Conservation (phyloP, 1,140 invertebrate genomes). For the Pararge aegeria region DNA sequence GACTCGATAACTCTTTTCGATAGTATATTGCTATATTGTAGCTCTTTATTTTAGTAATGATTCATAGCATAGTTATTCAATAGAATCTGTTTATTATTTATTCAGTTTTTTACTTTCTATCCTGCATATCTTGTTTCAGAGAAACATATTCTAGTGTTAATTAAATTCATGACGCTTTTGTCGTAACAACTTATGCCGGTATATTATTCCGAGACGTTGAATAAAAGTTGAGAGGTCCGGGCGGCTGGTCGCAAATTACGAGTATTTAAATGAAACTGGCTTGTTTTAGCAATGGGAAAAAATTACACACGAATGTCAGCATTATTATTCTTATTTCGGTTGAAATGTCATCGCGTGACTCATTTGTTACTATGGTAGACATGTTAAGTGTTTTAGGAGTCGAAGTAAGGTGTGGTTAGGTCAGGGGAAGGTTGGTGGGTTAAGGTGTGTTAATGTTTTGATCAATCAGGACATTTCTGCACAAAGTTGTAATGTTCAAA, state of each 20-base stretch:
- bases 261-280: constrained; percentile 19
- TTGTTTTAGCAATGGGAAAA: constrained; percentile 23
- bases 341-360: constrained; percentile 23
- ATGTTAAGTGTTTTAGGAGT: constrained; percentile 11
- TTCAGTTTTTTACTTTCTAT: not conserved
- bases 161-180: not conserved
- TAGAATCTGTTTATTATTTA: not conserved
- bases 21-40: too few species aligned
- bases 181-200: not conserved
- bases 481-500: too few species aligned
- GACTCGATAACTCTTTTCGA: too few species aligned
- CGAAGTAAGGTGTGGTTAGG: constrained; percentile 24
- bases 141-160: not conserved
- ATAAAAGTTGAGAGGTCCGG: constrained; percentile 11
- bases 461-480: too few species aligned
- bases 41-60: too few species aligned
- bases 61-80: not conserved
- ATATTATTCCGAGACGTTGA: constrained; percentile 5
- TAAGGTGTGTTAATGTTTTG: not conserved
- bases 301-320: constrained; percentile 15
- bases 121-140: not conserved
- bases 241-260: constrained; percentile 16
- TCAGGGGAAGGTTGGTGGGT: constrained; percentile 21
- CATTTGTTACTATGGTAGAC: constrained; percentile 17
- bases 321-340: constrained; percentile 19